Conservation (phyloP, 2,113 vertebrate species). For the Malurus melanocephalus region DNA sequence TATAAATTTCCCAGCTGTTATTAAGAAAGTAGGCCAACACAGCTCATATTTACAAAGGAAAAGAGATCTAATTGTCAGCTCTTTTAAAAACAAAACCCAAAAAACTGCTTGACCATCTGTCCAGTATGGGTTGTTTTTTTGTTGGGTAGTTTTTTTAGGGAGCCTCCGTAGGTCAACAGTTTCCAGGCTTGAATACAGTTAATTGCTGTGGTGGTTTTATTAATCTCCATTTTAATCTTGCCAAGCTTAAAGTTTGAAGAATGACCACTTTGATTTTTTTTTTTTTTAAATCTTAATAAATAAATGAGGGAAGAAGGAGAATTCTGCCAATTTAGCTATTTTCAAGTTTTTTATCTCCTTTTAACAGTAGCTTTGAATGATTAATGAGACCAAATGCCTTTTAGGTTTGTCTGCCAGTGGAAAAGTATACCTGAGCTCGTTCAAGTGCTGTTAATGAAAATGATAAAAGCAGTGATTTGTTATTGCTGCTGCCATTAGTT, state of each 20-base stretch:
- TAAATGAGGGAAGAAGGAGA: background rate
- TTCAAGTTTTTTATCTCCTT: background rate
- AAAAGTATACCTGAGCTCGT: background rate
- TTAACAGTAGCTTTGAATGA: background rate
- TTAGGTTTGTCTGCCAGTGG: background rate
- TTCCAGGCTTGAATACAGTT: background rate
- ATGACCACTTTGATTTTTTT: background rate
- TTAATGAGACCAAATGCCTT: constrained; percentile 8
- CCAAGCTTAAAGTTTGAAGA: background rate
- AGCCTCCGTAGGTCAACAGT: background rate
- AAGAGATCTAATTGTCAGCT: background rate
- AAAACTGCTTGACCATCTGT: background rate
- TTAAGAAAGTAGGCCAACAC: background rate
- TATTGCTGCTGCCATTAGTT: constrained; percentile 2
- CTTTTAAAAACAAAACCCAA: background rate
- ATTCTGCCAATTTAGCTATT: background rate
- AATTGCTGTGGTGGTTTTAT: background rate
- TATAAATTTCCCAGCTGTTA: background rate
- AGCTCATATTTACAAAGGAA: background rate
- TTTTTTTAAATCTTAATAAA: background rate
- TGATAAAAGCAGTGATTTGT: constrained; percentile 20
- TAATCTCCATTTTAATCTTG: background rate
- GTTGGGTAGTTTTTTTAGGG: background rate
- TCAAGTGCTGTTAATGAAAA: constrained; percentile 37
- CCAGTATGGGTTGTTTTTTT: background rate